Evolutionary conservation across 2,113 vertebrate species (phyloP).

Genomic region (Coregonus clupeaformis): DNA sequence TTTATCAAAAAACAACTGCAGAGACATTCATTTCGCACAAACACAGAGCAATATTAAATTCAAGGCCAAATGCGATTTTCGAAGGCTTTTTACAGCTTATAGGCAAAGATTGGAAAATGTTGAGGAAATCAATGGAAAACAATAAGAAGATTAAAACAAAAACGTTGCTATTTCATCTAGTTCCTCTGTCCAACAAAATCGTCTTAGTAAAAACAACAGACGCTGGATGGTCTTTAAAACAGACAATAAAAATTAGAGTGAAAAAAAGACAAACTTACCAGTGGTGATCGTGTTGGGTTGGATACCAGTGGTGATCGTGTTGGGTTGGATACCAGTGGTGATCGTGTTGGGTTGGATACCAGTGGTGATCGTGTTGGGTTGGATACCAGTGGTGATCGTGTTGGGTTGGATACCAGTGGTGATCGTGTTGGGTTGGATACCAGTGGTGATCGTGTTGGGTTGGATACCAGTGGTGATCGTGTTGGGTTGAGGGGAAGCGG

Average conservation of each 20-base stretch:
- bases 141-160: constrained; percentile 17
- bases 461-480: constrained; percentile 47
- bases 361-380: too few relatives aligned
- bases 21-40: constrained; percentile 14
- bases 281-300: too few relatives aligned
- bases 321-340: too few relatives aligned
- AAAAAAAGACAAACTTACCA: too few relatives aligned
- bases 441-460: constrained; percentile 41
- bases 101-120: constrained; percentile 1
- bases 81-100: not conserved
- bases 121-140: constrained; percentile 17
- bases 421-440: constrained; percentile 46
- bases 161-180: not conserved
- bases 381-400: too few relatives aligned
- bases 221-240: too few relatives aligned
- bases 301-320: too few relatives aligned
- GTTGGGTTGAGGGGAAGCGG: constrained; percentile 82
- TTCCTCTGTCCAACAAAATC: not conserved
- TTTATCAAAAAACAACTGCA: not conserved
- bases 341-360: too few relatives aligned
- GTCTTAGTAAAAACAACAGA: too few relatives aligned
- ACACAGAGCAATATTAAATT: constrained; percentile 20
- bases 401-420: too few relatives aligned
- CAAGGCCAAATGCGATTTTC: constrained; percentile 11
- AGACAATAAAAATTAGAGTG: too few relatives aligned